Evolutionary conservation across 2,797 vertebrate genomes (phyloP), one percentile per base, ranked within the genome.

Genomic region (Acanthopagrus latus): DNA sequence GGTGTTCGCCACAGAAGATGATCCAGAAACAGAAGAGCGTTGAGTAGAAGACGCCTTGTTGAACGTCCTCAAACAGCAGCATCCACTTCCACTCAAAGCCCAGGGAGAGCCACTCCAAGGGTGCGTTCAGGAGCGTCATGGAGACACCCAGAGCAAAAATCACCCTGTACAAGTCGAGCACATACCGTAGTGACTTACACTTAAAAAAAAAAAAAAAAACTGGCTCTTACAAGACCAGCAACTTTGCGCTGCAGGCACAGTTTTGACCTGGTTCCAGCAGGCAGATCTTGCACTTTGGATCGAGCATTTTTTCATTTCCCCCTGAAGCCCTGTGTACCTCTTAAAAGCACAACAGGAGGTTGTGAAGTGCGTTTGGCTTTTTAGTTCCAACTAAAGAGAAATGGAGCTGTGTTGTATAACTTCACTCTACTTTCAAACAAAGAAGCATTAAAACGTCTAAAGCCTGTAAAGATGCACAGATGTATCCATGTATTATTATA

Each of bases 61-160:
- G 96, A 60, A 97, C 96, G 74, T 98, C 97, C 33, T 96, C 96
- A 0, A 97, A 97, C 43, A 98, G 89, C 66, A 98, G 88, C 97
- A 97, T 97, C 97, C 97, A 98, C 0, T 96, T 98, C 97, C 97
- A 98, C 89, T 98, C 95, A 71, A 96, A 97, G 2, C 96, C 96
- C 0, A 98, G 95, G 12, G 97, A 98, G 88, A 98, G 97, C 96
- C 97, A 98, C 81, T 98, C 97, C 77, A 97, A 95, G 0, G 97
- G 97, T 69, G 97, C 92, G 80, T 98, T 98, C 87, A 98, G 97
- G 91, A 97, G 96, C 0, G 96, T 97, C 97, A 97, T 97, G 29
- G 97, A 97, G 76, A 98, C 90, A 1, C 97, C 97, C 81, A 98
- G 93, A 47, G 96, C 97, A 63, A 98, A 96, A 89, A 98, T 97